phyloP scores from a whole-genome alignment of 1,140 invertebrate species.

The Lineus longissimus region DNA sequence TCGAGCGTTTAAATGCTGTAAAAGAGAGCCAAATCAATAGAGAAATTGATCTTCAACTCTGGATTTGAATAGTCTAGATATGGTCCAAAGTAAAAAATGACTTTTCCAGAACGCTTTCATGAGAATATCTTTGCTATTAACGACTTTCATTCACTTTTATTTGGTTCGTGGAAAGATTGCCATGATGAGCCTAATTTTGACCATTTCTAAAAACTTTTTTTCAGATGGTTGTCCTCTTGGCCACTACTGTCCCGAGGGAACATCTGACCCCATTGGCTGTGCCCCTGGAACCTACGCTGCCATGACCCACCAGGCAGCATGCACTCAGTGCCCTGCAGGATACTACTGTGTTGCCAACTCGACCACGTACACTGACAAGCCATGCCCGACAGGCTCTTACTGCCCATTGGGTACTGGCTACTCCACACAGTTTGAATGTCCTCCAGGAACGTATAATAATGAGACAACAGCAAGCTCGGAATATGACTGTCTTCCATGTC shows the following conservation, averaged over 20 bases:
- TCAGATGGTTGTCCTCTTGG: slow-evolving; percentile 38
- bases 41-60: too few species aligned
- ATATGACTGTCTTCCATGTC: slow-evolving; percentile 44
- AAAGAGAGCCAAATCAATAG: too few species aligned
- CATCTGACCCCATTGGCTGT: slow-evolving; percentile 36
- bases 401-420: slow-evolving; percentile 38
- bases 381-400: slow-evolving; percentile 48
- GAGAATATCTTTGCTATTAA: too few species aligned
- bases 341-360: slow-evolving; percentile 44
- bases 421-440: slow-evolving; percentile 34
- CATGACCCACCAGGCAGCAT: slow-evolving; percentile 33
- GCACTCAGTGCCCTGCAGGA: slow-evolving; percentile 37
- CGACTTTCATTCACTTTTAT: too few species aligned
- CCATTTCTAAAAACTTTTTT: not conserved
- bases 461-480: slow-evolving; percentile 28
- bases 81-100: too few species aligned
- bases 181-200: too few species aligned
- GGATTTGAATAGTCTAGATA: too few species aligned
- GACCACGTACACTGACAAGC: slow-evolving; percentile 35
- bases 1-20: too few species aligned
- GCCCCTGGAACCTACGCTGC: slow-evolving; percentile 40
- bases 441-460: slow-evolving; percentile 49
- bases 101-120: too few species aligned
- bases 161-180: too few species aligned
- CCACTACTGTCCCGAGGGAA: slow-evolving; percentile 44